Percentiles rank a stretch among this genome's conserved stretches.
phyloP scores from a whole-genome alignment of 2,888 invertebrate species.

The Brachyopa scutellaris region DNA sequence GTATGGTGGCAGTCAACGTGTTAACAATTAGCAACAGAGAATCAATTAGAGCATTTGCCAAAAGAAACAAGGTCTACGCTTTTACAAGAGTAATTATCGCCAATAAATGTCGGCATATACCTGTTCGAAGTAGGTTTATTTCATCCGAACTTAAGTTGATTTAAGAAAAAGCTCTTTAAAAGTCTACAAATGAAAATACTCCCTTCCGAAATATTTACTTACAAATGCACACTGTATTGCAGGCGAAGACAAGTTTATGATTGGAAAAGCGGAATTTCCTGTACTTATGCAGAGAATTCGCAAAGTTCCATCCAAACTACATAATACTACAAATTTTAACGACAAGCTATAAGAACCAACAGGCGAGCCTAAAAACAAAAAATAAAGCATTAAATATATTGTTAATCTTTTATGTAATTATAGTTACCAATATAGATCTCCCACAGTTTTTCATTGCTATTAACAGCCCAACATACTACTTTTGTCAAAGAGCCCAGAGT shows the following conservation, averaged over 20 bases:
- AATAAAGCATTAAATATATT: neutral
- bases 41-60: too few relatives aligned
- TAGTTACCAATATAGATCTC: conserved; percentile 86
- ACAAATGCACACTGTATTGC: conserved; percentile 81
- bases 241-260: conserved; percentile 78
- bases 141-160: too few relatives aligned
- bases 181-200: too few relatives aligned
- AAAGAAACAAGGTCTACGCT: too few relatives aligned
- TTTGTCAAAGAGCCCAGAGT: conserved; percentile 84
- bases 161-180: too few relatives aligned
- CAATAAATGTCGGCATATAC: too few relatives aligned
- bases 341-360: conserved; percentile 80
- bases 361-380: conserved; percentile 78
- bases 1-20: too few relatives aligned
- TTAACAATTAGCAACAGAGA: too few relatives aligned
- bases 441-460: conserved; percentile 86
- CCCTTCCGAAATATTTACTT: too few relatives aligned
- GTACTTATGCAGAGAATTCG: conserved; percentile 78
- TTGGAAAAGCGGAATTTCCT: conserved; percentile 79
- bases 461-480: conserved; percentile 83
- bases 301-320: conserved; percentile 80
- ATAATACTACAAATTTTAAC: conserved; percentile 79
- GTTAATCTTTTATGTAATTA: neutral
- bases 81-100: too few relatives aligned
- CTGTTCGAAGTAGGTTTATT: too few relatives aligned